Percentiles rank a stretch among this genome's conserved stretches.
These are phyloP conservation scores for Ichneumoninae sp. DNA, from an alignment of 2,888 invertebrate genomes.

Conservation along the genomic window DNA sequence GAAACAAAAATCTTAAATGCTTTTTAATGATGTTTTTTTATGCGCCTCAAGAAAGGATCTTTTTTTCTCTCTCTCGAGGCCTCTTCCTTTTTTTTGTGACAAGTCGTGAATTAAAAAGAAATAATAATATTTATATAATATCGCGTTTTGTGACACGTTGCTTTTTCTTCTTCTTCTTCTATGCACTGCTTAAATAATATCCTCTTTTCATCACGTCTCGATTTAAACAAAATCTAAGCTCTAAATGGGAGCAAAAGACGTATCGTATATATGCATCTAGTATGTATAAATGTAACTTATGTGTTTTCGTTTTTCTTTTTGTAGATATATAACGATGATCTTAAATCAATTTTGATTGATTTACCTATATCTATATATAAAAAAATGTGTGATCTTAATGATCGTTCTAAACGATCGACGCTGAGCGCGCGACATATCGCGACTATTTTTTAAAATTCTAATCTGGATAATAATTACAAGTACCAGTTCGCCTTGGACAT, in stretches of 20 bases:
- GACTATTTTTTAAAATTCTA: conserved; percentile 8
- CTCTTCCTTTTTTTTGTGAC: background rate
- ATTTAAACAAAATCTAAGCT: conserved; percentile 41
- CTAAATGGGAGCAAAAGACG: conserved; percentile 53
- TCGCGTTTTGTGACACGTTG: conserved; percentile 1
- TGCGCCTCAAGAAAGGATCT: conserved; percentile 18
- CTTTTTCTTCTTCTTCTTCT: conserved; percentile 1
- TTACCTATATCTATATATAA: conserved; percentile 67
- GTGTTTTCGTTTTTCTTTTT: conserved; percentile 27
- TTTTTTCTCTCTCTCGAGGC: conserved; percentile 10
- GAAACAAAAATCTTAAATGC: conserved; percentile 40
- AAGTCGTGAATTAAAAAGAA: background rate
- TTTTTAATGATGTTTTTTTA: conserved; percentile 43
- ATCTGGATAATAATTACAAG: conserved; percentile 52
- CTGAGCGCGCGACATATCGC: conserved; percentile 12
- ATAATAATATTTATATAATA: background rate
- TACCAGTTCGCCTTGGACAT: conserved; percentile 51
- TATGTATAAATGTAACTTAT: conserved; percentile 50
- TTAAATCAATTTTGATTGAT: conserved; percentile 82
- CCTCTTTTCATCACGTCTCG: background rate
- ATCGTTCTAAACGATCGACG: conserved; percentile 62
- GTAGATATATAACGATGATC: conserved; percentile 68
- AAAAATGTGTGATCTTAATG: conserved; percentile 31
- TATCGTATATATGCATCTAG: conserved; percentile 38
- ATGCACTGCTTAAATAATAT: conserved; percentile 25